A percentile compares a stretch with the other conserved stretches of the same genome.
Evolutionary conservation across 2,888 invertebrate species (phyloP).

Genomic region (Abscondita cerata): DNA sequence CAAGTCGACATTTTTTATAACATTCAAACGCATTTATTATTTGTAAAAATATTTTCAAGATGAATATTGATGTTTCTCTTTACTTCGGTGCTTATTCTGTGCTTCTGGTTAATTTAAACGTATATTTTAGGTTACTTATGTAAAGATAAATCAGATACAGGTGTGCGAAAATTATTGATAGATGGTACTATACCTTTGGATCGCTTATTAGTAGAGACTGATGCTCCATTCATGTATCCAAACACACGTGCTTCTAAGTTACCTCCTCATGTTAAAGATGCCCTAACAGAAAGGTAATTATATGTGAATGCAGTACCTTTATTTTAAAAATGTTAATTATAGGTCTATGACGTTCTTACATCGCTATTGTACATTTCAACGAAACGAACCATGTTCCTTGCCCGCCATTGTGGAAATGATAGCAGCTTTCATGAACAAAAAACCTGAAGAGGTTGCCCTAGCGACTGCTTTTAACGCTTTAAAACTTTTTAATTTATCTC

Average conservation of each 20-base stretch:
- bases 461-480: slow-evolving; percentile 92
- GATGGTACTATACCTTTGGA: slow-evolving; percentile 84
- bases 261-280: slow-evolving; percentile 85
- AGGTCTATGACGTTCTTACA: slow-evolving; percentile 83
- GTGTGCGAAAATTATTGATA: slow-evolving; percentile 82
- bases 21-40: no score
- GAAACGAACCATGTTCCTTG: slow-evolving; percentile 94
- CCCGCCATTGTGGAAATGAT: slow-evolving; percentile 93
- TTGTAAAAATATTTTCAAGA: no score
- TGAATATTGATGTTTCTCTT: no score
- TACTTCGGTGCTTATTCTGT: no score
- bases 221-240: slow-evolving; percentile 96
- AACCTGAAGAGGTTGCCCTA: slow-evolving; percentile 88
- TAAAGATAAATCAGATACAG: slow-evolving; percentile 92
- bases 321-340: slow-evolving; percentile 33
- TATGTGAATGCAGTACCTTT: background rate
- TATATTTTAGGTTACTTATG: slow-evolving; percentile 74
- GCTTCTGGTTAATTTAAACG: background rate
- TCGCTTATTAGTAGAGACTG: slow-evolving; percentile 86
- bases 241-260: slow-evolving; percentile 93
- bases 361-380: slow-evolving; percentile 93
- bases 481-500: slow-evolving; percentile 86
- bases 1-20: no score
- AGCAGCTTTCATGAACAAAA: slow-evolving; percentile 87
- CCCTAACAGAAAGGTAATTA: slow-evolving; percentile 79